These are phyloP conservation scores for Dolichotis patagonum DNA, from an alignment of 2,113 vertebrate species.

Conservation along the genomic window DNA sequence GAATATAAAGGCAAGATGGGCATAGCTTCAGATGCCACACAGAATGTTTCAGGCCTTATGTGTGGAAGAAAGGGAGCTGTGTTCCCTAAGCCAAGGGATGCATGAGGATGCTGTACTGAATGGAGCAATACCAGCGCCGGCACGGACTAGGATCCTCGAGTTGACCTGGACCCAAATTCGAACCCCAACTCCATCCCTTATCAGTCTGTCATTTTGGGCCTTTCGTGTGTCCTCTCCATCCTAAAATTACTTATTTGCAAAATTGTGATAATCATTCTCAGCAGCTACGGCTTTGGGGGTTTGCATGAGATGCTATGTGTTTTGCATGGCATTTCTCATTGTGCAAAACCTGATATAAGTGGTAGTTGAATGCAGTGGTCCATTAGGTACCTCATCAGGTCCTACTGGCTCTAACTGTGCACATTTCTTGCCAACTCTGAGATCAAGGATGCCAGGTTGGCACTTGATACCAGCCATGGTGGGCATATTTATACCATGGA, in stretches of 20 bases:
- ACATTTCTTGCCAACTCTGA: background rate
- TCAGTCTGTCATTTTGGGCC: background rate
- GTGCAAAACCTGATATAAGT: background rate
- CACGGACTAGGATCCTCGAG: fast-evolving
- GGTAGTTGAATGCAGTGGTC: background rate
- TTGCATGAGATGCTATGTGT: background rate
- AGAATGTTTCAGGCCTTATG: background rate
- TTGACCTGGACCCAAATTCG: background rate
- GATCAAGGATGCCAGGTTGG: background rate
- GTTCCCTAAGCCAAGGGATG: background rate
- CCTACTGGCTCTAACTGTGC: background rate
- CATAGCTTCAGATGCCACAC: background rate
- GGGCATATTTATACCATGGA: background rate
- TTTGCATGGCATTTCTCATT: background rate
- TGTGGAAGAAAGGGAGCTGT: too few relatives aligned
- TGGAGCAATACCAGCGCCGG: fast-evolving
- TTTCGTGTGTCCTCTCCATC: background rate
- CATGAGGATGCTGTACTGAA: background rate
- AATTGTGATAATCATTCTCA: background rate
- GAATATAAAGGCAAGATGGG: background rate
- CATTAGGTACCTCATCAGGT: background rate
- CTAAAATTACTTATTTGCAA: background rate
- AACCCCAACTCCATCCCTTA: background rate
- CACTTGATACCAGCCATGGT: background rate
- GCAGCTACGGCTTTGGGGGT: background rate